A percentile compares a stretch with the other conserved stretches of the same genome.
Evolutionary conservation across 2,797 vertebrate genomes (phyloP).

Genomic region (Oreochromis mossambicus): DNA sequence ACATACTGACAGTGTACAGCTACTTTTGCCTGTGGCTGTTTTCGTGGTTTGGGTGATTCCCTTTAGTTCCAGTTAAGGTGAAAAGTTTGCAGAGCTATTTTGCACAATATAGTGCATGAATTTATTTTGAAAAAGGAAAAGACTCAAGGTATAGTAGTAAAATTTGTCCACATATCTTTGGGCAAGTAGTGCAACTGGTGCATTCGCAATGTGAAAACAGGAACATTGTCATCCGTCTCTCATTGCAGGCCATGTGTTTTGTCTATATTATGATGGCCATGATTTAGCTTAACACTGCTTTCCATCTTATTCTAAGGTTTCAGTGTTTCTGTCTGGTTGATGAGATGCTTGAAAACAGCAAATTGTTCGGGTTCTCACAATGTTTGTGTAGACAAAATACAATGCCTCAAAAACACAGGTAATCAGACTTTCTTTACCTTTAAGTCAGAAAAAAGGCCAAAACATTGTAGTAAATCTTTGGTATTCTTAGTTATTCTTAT

Average conservation of each 20-base stretch:
- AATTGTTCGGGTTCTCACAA: not conserved
- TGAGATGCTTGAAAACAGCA: constrained; percentile 34
- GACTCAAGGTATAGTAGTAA: not conserved
- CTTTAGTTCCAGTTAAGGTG: not conserved
- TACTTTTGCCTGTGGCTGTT: not conserved
- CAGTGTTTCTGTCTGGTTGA: constrained; percentile 10
- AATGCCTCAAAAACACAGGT: not conserved
- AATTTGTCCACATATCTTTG: not conserved
- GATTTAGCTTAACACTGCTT: constrained; percentile 38
- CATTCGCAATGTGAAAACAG: not conserved
- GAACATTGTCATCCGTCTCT: constrained; percentile 2
- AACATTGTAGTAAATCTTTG: not conserved
- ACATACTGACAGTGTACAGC: not conserved
- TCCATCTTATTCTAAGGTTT: constrained; percentile 16
- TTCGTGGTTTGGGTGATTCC: not conserved
- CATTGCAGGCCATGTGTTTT: not conserved
- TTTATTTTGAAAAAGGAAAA: not conserved
- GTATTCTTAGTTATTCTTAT: not conserved
- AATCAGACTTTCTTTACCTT: not conserved
- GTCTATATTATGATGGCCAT: constrained; percentile 22
- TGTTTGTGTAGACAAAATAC: not conserved
- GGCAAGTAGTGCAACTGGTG: not conserved
- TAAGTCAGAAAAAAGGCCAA: not conserved
- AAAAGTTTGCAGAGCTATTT: not conserved
- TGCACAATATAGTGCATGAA: not conserved